Evolutionary conservation across 2,113 vertebrate species (phyloP).

Genomic region (Protobothrops flavoviridis): DNA sequence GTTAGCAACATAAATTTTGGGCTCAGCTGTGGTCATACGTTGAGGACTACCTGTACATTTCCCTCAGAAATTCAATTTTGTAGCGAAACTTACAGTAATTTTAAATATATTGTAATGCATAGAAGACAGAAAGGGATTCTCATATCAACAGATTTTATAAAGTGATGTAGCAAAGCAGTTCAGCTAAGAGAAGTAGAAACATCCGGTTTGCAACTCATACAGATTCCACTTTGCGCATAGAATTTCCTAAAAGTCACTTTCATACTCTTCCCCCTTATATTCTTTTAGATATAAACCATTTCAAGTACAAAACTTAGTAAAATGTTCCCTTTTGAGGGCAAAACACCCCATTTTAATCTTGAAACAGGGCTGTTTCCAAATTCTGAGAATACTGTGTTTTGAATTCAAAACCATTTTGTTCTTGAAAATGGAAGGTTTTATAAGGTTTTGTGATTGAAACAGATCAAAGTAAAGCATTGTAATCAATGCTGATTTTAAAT

Average conservation of each 20-base stretch:
- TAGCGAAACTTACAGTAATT: neutral
- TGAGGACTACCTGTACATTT: neutral
- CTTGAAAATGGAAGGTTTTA: too few relatives aligned
- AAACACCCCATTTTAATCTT: neutral
- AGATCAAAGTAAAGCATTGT: neutral
- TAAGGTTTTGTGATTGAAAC: too few relatives aligned
- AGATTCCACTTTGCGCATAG: neutral
- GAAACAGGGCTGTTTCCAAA: too few relatives aligned
- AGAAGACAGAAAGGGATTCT: neutral
- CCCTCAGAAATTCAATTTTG: neutral
- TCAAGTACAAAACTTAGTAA: neutral
- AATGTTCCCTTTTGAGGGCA: neutral
- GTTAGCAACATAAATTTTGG: neutral
- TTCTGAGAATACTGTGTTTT: too few relatives aligned
- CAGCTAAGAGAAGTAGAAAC: neutral
- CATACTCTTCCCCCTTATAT: neutral
- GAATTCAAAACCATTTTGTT: too few relatives aligned
- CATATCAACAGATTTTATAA: neutral
- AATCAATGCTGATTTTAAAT: neutral
- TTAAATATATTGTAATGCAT: neutral
- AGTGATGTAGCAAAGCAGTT: neutral
- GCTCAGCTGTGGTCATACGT: neutral
- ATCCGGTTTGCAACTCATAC: neutral
- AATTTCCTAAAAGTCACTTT: neutral
- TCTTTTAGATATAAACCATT: neutral